Evolutionary conservation across 2,888 invertebrate genomes (phyloP).

Genomic region (Diarsia brunnea): DNA sequence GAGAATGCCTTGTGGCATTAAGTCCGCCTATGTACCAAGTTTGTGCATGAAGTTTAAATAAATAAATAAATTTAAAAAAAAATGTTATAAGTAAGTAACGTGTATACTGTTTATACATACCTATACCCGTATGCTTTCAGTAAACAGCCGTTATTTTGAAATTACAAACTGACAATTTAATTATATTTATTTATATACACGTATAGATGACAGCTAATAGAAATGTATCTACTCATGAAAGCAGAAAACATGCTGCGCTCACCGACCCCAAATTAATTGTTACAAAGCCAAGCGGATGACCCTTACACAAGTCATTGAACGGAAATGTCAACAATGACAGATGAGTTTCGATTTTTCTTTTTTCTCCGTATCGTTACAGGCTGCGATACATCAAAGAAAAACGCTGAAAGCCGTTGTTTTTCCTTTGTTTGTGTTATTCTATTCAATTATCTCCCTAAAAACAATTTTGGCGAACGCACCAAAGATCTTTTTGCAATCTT

Average conservation of each 20-base stretch:
- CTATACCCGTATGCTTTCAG: too few relatives aligned
- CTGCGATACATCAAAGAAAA: conserved; percentile 27
- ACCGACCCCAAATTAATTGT: conserved; percentile 10
- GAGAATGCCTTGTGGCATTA: too few relatives aligned
- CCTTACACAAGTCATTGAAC: conserved; percentile 27
- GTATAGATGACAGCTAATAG: neutral
- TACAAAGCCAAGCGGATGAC: conserved; percentile 2
- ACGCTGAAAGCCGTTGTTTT: conserved; percentile 27
- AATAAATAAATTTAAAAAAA: too few relatives aligned
- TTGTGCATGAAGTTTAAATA: too few relatives aligned
- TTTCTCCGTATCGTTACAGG: neutral
- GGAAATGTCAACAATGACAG: conserved; percentile 37
- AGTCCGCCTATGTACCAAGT: too few relatives aligned
- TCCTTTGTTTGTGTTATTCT: neutral
- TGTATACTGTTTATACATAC: too few relatives aligned
- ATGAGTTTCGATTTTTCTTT: conserved; percentile 6
- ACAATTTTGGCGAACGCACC: conserved; percentile 15
- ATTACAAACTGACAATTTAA: too few relatives aligned
- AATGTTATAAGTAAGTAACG: too few relatives aligned
- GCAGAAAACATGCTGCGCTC: neutral
- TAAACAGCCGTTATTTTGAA: too few relatives aligned
- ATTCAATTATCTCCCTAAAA: conserved; percentile 35
- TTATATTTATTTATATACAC: too few relatives aligned
- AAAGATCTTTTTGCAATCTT: neutral
- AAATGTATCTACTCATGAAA: neutral